These are phyloP conservation scores for Enteromius mattozi DNA, from an alignment of 2,797 vertebrate species.

Conservation along the genomic window DNA sequence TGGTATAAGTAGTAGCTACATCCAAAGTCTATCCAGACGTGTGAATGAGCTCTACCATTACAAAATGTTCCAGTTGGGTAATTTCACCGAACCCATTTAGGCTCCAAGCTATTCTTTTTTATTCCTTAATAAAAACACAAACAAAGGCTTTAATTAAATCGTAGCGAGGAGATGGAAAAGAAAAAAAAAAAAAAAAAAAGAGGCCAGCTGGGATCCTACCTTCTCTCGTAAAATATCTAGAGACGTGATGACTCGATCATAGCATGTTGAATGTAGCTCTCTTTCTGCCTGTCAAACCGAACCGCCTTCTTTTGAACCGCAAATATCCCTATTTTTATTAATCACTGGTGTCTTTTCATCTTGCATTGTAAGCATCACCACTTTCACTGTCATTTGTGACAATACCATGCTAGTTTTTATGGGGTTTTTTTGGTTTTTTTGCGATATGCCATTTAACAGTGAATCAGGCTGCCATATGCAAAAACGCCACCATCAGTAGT, in stretches of 20 bases:
- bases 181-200: slow-evolving; percentile 32
- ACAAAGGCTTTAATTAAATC: slow-evolving; percentile 61
- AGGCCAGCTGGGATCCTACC: slow-evolving; percentile 43
- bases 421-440: too few relatives aligned
- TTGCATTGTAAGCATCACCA: slow-evolving; percentile 13
- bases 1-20: slow-evolving; percentile 15
- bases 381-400: slow-evolving; percentile 38
- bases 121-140: slow-evolving; percentile 48
- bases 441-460: not conserved
- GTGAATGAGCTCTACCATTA: slow-evolving; percentile 23
- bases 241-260: slow-evolving; percentile 39
- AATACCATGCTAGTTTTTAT: slow-evolving; percentile 7
- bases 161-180: slow-evolving; percentile 34
- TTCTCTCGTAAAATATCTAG: slow-evolving; percentile 49
- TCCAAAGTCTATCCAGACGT: slow-evolving; percentile 11
- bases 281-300: slow-evolving; percentile 47
- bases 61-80: slow-evolving; percentile 50
- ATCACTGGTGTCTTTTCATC: slow-evolving; percentile 35
- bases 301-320: slow-evolving; percentile 31
- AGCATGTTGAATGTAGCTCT: slow-evolving; percentile 39
- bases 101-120: slow-evolving; percentile 51
- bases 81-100: slow-evolving; percentile 47
- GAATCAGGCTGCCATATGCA: slow-evolving; percentile 61
- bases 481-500: slow-evolving; percentile 64
- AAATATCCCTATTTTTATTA: slow-evolving; percentile 43